Percentiles rank a stretch among this genome's conserved stretches.
phyloP scores from a whole-genome alignment of 2,113 vertebrate species.

The Python bivittatus region DNA sequence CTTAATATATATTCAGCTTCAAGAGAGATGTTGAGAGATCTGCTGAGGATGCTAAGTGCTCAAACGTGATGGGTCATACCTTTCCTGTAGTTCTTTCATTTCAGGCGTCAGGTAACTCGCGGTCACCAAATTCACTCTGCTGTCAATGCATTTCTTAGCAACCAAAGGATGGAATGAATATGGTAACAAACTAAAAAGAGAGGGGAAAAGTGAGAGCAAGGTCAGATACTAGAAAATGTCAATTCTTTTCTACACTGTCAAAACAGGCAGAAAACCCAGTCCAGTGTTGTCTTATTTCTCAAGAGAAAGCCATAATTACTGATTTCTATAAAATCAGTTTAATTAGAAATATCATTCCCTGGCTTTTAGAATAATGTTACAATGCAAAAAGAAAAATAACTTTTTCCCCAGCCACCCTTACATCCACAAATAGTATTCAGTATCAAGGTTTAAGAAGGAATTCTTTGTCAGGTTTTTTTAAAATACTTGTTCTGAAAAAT shows the following conservation, averaged over 20 bases:
- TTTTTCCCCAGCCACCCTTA: background rate
- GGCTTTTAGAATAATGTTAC: background rate
- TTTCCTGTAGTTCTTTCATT: slow-evolving; percentile 88
- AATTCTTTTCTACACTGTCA: background rate
- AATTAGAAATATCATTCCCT: background rate
- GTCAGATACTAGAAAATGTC: slow-evolving; percentile 38
- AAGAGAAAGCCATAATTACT: background rate
- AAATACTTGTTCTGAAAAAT: background rate
- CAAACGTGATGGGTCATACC: slow-evolving; percentile 67
- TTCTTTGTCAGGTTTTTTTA: background rate
- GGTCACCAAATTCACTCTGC: slow-evolving; percentile 91
- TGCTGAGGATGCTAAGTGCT: slow-evolving; percentile 2
- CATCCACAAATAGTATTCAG: background rate
- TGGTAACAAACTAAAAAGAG: slow-evolving; percentile 83
- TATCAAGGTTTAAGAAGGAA: background rate
- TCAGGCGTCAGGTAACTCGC: slow-evolving; percentile 92
- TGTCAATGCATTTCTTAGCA: slow-evolving; percentile 88
- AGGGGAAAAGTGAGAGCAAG: slow-evolving; percentile 30
- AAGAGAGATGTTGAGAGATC: background rate
- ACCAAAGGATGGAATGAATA: slow-evolving; percentile 85
- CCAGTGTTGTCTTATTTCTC: background rate
- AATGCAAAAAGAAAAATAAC: background rate
- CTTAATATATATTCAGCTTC: background rate
- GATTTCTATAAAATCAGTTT: background rate
- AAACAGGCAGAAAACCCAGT: background rate